A percentile compares a stretch with the other conserved stretches of the same genome.
These are phyloP conservation scores for Promerops cafer DNA, from an alignment of 2,113 vertebrate species.

Conservation along the genomic window DNA sequence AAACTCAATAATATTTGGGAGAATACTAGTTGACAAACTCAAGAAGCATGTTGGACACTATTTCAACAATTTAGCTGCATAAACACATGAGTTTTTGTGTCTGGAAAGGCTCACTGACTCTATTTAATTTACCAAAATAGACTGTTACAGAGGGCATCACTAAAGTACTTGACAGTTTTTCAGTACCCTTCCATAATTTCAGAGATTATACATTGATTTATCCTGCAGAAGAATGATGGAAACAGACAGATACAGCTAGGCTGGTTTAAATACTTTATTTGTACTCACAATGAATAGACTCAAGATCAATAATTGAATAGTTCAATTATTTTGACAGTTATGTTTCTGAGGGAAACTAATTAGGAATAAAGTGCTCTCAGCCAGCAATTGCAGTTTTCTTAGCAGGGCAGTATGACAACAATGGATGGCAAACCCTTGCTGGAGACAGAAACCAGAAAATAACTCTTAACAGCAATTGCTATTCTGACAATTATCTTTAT, in stretches of 20 bases:
- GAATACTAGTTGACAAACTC: neutral
- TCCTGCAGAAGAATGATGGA: neutral
- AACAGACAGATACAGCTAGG: neutral
- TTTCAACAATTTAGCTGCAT: neutral
- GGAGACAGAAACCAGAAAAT: neutral
- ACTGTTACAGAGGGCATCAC: neutral
- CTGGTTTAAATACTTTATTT: neutral
- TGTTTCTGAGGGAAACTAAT: neutral
- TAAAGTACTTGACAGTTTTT: neutral
- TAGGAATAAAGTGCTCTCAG: neutral
- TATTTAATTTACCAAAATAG: neutral
- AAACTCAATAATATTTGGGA: neutral
- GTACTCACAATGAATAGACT: neutral
- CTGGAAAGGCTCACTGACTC: neutral
- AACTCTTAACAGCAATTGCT: neutral
- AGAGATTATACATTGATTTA: neutral
- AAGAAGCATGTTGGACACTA: neutral
- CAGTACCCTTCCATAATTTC: neutral
- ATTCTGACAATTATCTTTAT: neutral
- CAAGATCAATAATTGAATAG: neutral
- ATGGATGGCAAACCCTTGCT: neutral
- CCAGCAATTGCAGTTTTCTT: neutral
- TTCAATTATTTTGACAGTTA: constrained; percentile 21
- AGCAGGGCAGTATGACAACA: neutral
- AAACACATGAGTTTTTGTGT: neutral